Evolutionary conservation across 2,797 vertebrate species (phyloP).

Genomic region (Characodon lateralis): DNA sequence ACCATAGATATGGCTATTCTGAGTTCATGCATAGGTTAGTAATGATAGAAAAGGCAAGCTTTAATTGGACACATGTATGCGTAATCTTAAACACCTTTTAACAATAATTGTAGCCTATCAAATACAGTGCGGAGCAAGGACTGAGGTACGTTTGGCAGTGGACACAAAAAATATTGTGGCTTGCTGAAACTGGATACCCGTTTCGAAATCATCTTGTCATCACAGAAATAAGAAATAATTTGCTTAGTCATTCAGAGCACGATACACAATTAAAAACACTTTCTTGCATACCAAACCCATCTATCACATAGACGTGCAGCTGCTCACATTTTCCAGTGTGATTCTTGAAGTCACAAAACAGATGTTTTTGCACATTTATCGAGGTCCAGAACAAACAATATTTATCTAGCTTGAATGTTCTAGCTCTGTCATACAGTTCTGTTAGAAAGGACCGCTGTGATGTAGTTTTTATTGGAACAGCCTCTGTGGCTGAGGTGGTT

Average conservation of each 20-base stretch:
- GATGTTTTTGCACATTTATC: conserved; percentile 7
- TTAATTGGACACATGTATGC: background rate
- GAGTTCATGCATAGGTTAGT: background rate
- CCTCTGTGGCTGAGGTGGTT: conserved; percentile 56
- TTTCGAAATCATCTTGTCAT: conserved; percentile 25
- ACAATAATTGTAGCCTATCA: background rate
- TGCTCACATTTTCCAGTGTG: background rate
- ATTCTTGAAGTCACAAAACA: background rate
- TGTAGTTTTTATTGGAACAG: conserved; percentile 60
- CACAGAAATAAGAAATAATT: conserved; percentile 11
- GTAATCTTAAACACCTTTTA: background rate
- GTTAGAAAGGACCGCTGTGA: conserved; percentile 29
- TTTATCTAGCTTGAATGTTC: conserved; percentile 3
- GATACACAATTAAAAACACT: conserved; percentile 15
- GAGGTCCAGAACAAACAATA: conserved; percentile 2
- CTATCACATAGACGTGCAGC: background rate
- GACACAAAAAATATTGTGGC: background rate
- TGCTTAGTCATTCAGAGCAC: conserved; percentile 12
- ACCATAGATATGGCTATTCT: background rate
- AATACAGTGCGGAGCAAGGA: background rate
- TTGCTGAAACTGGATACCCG: conserved; percentile 7
- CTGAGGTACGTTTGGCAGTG: background rate
- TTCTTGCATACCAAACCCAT: conserved; percentile 3
- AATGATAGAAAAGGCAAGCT: background rate
- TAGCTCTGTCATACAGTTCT: conserved; percentile 15